These are phyloP conservation scores for Hirtodrosophila histrioides DNA, from an alignment of 2,888 invertebrate genomes.

Conservation along the genomic window DNA sequence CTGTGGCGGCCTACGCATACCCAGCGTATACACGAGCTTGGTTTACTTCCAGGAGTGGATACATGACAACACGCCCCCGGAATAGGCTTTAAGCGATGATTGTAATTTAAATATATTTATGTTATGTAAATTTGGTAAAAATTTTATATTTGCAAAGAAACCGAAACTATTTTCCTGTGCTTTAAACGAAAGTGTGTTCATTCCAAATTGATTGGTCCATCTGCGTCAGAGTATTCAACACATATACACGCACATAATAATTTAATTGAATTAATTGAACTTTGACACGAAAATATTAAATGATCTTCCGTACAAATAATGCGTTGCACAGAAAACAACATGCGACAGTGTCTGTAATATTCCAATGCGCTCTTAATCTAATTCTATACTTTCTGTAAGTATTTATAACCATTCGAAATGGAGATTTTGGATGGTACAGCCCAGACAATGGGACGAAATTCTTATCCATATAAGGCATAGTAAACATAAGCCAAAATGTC, in stretches of 20 bases:
- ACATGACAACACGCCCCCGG: slow-evolving; percentile 87
- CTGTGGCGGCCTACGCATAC: slow-evolving; percentile 89
- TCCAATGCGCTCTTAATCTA: slow-evolving; percentile 3
- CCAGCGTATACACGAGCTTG: slow-evolving; percentile 91
- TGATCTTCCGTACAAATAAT: slow-evolving; percentile 35
- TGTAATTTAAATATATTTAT: slow-evolving; percentile 12
- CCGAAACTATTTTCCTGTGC: slow-evolving; percentile 13
- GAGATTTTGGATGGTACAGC: too few species aligned
- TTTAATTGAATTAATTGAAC: slow-evolving; percentile 83
- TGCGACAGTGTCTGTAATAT: slow-evolving; percentile 2
- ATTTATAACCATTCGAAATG: too few species aligned
- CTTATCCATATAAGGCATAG: too few species aligned
- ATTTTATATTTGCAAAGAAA: slow-evolving; percentile 14
- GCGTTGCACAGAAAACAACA: slow-evolving; percentile 3
- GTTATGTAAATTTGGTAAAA: slow-evolving; percentile 1
- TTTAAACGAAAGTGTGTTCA: slow-evolving; percentile 3
- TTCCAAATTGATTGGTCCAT: slow-evolving; percentile 16
- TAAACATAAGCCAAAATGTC: too few species aligned
- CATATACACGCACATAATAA: slow-evolving; percentile 53
- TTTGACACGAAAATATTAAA: slow-evolving; percentile 67
- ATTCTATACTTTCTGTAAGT: too few species aligned
- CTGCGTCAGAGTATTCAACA: slow-evolving; percentile 17
- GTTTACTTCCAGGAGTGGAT: slow-evolving; percentile 92
- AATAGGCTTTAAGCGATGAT: slow-evolving; percentile 63
- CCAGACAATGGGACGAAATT: too few species aligned